phyloP scores from a whole-genome alignment of 2,797 vertebrate species.

The Ctenopoma multispine region DNA sequence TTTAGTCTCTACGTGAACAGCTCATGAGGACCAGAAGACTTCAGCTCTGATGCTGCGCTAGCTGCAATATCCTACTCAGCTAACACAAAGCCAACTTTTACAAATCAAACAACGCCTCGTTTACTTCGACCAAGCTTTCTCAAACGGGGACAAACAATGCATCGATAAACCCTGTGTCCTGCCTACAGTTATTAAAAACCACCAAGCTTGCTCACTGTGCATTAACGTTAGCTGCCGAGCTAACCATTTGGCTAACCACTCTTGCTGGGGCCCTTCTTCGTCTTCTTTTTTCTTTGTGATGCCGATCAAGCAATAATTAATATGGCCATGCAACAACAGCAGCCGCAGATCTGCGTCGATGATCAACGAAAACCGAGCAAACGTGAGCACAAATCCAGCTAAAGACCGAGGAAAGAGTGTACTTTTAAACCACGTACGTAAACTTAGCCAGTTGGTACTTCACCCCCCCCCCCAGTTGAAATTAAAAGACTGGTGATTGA shows the following conservation, averaged over 20 bases:
- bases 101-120: neutral
- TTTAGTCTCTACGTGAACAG: neutral
- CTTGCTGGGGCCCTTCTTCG: conserved; percentile 67
- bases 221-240: conserved; percentile 61
- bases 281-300: conserved; percentile 80
- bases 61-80: conserved; percentile 45
- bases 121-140: neutral
- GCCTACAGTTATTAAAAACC: neutral
- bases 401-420: accelerated
- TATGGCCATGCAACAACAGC: conserved; percentile 71
- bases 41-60: conserved; percentile 51
- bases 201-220: conserved; percentile 20
- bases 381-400: neutral
- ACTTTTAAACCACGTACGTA: accelerated
- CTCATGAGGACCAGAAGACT: conserved; percentile 50
- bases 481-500: conserved; percentile 37
- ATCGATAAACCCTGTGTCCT: accelerated
- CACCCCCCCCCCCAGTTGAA: neutral
- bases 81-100: conserved; percentile 59
- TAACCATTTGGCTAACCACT: conserved; percentile 72
- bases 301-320: conserved; percentile 82
- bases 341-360: conserved; percentile 18
- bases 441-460: neutral
- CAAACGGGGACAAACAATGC: accelerated
- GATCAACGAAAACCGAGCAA: neutral